These are phyloP conservation scores for Pogonomyrmex barbatus DNA, from an alignment of 1,140 invertebrate species.

Conservation along the genomic window DNA sequence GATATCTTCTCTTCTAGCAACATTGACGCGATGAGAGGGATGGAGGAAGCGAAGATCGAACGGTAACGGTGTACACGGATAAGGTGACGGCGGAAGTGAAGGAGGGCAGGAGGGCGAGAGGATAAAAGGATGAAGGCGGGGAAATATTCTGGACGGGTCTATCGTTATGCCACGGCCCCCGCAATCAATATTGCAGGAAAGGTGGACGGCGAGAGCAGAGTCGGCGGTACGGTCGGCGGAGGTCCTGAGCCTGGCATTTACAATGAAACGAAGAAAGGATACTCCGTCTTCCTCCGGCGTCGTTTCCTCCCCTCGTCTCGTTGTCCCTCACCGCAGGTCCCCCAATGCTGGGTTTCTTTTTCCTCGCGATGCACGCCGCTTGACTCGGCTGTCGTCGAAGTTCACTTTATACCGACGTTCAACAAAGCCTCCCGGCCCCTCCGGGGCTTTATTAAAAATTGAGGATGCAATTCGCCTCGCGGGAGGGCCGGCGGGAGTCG, in stretches of 20 bases:
- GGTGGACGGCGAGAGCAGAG: conserved; percentile 72
- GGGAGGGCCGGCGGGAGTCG: conserved; percentile 70
- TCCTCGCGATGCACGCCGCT: conserved; percentile 70
- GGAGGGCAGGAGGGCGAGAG: conserved; percentile 30
- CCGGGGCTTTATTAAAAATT: conserved; percentile 84
- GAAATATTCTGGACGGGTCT: conserved; percentile 77
- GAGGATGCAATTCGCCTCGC: conserved; percentile 83
- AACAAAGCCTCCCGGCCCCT: conserved; percentile 81
- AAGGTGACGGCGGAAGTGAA: conserved; percentile 64
- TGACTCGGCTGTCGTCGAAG: conserved; percentile 81
- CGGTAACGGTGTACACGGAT: conserved; percentile 33
- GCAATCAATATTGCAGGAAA: conserved; percentile 79
- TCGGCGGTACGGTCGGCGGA: conserved; percentile 63
- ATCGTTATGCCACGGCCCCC: conserved; percentile 72
- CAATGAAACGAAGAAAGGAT: conserved; percentile 78
- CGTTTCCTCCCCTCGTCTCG: conserved; percentile 47
- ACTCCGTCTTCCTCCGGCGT: conserved; percentile 63
- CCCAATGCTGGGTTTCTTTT: conserved; percentile 38
- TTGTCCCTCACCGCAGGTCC: background rate
- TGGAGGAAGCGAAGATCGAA: background rate
- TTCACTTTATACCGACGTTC: conserved; percentile 82
- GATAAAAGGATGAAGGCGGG: conserved; percentile 38
- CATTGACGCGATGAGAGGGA: background rate
- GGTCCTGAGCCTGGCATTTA: conserved; percentile 75
- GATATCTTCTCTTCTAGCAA: background rate